These are phyloP conservation scores for Heliconius charithonia DNA, from an alignment of 2,888 invertebrate species.

Conservation along the genomic window DNA sequence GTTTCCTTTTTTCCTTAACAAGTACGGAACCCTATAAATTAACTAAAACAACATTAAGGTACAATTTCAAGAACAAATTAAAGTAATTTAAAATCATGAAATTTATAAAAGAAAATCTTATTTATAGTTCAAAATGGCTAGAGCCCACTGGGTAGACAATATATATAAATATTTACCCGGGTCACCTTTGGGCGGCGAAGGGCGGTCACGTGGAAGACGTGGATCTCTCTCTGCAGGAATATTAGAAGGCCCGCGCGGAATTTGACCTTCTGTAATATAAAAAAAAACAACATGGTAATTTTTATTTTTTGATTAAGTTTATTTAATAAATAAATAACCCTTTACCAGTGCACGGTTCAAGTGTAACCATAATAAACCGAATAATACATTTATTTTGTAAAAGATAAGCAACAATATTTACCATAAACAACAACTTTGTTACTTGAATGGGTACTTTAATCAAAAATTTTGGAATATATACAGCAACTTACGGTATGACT, in stretches of 20 bases:
- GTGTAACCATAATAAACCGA: neutral
- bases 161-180: slow-evolving; percentile 77
- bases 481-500: neutral
- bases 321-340: slow-evolving; percentile 15
- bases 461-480: neutral
- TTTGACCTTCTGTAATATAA: slow-evolving; percentile 88
- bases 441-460: neutral
- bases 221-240: slow-evolving; percentile 85
- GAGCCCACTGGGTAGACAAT: neutral
- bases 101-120: neutral
- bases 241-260: slow-evolving; percentile 90
- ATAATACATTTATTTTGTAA: neutral
- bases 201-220: slow-evolving; percentile 74
- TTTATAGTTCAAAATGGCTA: neutral
- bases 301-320: neutral
- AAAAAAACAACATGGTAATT: slow-evolving; percentile 12
- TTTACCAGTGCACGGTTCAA: neutral
- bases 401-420: slow-evolving; percentile 3
- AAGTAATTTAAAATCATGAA: neutral
- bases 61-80: neutral
- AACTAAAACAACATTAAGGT: neutral
- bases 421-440: neutral
- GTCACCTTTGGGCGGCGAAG: slow-evolving; percentile 83
- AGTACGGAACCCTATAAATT: neutral
- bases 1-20: no score